Evolutionary conservation across 2,113 vertebrate genomes (phyloP), one percentile per base, ranked within the genome.

Genomic region (Salvelinus sp.): DNA sequence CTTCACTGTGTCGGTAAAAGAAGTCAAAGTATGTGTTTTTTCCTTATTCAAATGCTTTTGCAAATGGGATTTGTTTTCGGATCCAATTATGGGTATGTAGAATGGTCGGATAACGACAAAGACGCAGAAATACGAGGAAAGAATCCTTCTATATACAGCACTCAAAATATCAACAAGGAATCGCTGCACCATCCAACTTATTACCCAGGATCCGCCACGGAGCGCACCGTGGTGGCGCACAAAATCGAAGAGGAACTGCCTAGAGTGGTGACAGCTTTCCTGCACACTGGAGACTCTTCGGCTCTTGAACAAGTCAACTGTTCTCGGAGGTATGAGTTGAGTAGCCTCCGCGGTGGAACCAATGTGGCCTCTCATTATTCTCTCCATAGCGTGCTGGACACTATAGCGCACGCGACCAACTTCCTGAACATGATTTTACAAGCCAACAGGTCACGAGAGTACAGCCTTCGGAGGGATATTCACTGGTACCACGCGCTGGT

Each of bases 401-500:
- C 96, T 25, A 91, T 98, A 72, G 91, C 94, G 78, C 97, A 97
- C 73, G 95, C 97, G 84, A 93, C 96, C 85, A 97, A 98, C 95
- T 96, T 98, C 87, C 93, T 99, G 60, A 98, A 95, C 88, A 88
- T 90, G 90, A 95, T 99, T 87, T 92, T 97, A 75, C 96, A 97
- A 89, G 92, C 94, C 89, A 96, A 97, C 93, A 94, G 93, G 91
- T 96, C 95, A 58, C 91, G 93, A 48, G 96, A 96, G 81, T 93
- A 94, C 80, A 95, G 91, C 86, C 85, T 93, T 54, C 93, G 92
- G 82, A 93, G 93, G 74, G 96, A 98, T 90, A 79, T 95, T 65
- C 95, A 95, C 79, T 99, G 97, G 97, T 99, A 98, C 86, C 94
- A 94, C 69, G 96, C 97, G 4, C 90, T 99, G 82, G 94, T 99